Evolutionary conservation across 2,113 vertebrate species (phyloP).

Genomic region (Ceratotherium simum): DNA sequence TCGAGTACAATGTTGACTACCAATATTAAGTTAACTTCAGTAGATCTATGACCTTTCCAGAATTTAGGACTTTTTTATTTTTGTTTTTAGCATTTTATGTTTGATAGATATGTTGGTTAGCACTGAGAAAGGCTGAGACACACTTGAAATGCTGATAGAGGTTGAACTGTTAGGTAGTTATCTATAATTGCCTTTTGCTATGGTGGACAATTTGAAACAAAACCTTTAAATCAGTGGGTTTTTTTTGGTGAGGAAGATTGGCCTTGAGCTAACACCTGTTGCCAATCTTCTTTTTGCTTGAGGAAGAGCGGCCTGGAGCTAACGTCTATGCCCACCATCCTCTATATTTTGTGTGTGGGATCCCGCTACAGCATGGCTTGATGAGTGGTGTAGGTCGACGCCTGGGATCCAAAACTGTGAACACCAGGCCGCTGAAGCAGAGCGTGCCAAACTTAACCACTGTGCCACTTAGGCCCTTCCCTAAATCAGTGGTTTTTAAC

Average conservation of each 20-base stretch:
- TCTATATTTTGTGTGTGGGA: too few relatives aligned
- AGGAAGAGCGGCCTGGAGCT: too few relatives aligned
- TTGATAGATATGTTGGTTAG: neutral
- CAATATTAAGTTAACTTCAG: neutral
- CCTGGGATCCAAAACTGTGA: too few relatives aligned
- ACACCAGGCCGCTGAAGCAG: too few relatives aligned
- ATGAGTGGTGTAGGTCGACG: too few relatives aligned
- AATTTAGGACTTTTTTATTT: neutral
- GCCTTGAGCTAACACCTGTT: too few relatives aligned
- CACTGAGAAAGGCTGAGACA: rapidly evolving
- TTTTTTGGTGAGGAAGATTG: too few relatives aligned
- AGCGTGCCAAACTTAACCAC: too few relatives aligned
- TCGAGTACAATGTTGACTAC: neutral
- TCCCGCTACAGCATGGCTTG: too few relatives aligned
- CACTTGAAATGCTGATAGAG: constrained; percentile 24
- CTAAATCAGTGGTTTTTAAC: constrained; percentile 18
- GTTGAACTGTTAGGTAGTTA: neutral
- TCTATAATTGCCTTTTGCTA: neutral
- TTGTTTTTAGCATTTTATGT: neutral
- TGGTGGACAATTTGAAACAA: constrained; percentile 27
- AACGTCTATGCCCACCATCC: too few relatives aligned
- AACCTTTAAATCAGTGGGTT: neutral
- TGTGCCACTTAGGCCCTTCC: too few relatives aligned
- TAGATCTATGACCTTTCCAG: neutral
- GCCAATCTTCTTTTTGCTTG: too few relatives aligned